Percentiles rank a stretch among this genome's conserved stretches.
These are phyloP conservation scores for Rhagophthalmus giganteus DNA, from an alignment of 2,888 invertebrate genomes.

Conservation along the genomic window DNA sequence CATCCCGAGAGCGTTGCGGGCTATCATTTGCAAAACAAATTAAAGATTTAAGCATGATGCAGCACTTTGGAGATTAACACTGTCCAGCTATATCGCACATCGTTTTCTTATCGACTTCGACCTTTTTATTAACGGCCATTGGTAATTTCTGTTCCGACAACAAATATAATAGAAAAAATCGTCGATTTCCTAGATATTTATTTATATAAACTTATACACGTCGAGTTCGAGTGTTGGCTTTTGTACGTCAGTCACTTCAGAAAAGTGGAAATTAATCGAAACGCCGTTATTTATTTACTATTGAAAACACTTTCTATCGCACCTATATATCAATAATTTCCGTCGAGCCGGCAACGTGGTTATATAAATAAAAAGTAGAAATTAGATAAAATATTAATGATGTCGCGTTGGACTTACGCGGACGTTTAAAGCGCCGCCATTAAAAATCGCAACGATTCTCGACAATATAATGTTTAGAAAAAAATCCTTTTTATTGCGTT, in stretches of 20 bases:
- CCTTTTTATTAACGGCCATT: neutral
- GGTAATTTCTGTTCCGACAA: no score
- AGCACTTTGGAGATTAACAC: constrained; percentile 52
- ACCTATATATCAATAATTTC: no score
- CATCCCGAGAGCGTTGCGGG: constrained; percentile 34
- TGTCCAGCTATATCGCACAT: constrained; percentile 34
- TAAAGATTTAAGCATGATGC: constrained; percentile 53
- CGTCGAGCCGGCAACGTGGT: no score
- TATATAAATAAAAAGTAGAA: no score
- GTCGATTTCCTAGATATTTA: constrained; percentile 18
- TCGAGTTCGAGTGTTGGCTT: constrained; percentile 10
- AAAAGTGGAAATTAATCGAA: constrained; percentile 19
- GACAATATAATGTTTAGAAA: no score
- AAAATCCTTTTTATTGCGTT: no score
- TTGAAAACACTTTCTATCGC: no score
- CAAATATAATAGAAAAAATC: no score
- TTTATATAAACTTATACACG: constrained; percentile 4
- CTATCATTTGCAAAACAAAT: constrained; percentile 54
- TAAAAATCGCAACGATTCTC: no score
- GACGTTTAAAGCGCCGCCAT: no score
- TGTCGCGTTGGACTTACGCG: no score
- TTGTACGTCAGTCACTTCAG: constrained; percentile 14
- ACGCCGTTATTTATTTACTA: constrained; percentile 16
- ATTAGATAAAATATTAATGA: no score
- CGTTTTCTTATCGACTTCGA: neutral